phyloP scores from a whole-genome alignment of 1,140 invertebrate species.

The Trachelipus rathkii region DNA sequence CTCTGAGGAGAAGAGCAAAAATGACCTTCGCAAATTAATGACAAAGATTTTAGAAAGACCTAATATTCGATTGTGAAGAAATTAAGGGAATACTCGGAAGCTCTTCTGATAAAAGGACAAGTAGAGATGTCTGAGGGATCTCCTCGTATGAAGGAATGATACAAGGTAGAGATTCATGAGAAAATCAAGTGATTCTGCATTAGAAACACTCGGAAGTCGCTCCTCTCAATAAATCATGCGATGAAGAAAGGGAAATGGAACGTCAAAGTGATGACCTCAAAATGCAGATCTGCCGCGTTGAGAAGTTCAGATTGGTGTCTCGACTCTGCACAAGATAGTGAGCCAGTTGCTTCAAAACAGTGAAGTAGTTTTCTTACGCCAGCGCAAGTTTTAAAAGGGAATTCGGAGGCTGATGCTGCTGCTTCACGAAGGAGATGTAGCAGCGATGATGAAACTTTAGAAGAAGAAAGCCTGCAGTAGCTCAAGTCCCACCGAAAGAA shows the following conservation, averaged over 20 bases:
- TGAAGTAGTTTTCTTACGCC: too few relatives aligned
- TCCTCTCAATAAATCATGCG: not conserved
- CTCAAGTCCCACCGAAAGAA: too few relatives aligned
- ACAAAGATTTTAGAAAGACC: too few relatives aligned
- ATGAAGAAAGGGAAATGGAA: not conserved
- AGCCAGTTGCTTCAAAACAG: not conserved
- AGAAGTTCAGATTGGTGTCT: not conserved
- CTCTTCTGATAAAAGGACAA: not conserved
- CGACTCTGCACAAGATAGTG: not conserved
- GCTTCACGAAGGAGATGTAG: too few relatives aligned
- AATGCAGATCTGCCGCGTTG: not conserved
- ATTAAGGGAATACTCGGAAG: not conserved
- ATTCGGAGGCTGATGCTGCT: too few relatives aligned
- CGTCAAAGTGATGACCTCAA: not conserved
- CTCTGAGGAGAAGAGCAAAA: too few relatives aligned
- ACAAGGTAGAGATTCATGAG: not conserved
- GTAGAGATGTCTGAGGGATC: not conserved
- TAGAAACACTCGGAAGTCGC: not conserved
- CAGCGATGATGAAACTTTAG: too few relatives aligned
- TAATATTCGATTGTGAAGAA: too few relatives aligned
- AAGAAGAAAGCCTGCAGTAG: too few relatives aligned
- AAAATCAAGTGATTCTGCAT: not conserved
- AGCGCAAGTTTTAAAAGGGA: too few relatives aligned
- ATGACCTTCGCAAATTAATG: too few relatives aligned
- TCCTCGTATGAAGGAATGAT: not conserved